These are phyloP conservation scores for Acipenser transmontanus DNA, from an alignment of 2,797 vertebrate species.

Conservation along the genomic window DNA sequence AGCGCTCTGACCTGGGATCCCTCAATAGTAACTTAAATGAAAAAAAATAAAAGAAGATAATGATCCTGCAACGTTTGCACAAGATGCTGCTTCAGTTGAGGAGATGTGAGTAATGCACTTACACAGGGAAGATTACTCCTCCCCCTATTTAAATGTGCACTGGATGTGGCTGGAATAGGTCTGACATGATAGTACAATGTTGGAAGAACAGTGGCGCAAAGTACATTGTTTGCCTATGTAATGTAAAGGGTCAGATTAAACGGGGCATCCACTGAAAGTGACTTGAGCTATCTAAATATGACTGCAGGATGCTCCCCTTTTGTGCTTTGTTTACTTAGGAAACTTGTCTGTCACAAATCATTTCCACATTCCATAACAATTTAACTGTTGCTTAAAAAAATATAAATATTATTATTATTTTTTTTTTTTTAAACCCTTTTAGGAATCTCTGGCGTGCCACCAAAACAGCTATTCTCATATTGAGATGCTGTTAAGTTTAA, in stretches of 20 bases:
- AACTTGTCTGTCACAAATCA: conserved; percentile 48
- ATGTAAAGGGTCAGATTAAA: neutral
- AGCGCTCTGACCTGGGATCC: conserved; percentile 66
- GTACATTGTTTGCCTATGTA: neutral
- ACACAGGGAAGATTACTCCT: conserved; percentile 18
- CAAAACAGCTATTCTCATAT: conserved; percentile 65
- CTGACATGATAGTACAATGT: conserved; percentile 44
- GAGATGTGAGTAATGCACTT: conserved; percentile 30
- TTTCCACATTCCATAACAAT: conserved; percentile 38
- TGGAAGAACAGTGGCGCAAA: neutral
- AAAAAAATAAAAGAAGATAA: conserved; percentile 23
- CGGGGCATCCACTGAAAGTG: conserved; percentile 14
- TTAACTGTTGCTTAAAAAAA: neutral
- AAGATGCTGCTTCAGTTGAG: conserved; percentile 40
- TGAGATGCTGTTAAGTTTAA: conserved; percentile 50
- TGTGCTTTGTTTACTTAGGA: conserved; percentile 38
- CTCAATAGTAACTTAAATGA: neutral
- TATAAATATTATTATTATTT: conserved; percentile 40
- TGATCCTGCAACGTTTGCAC: conserved; percentile 33
- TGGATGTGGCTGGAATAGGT: conserved; percentile 39
- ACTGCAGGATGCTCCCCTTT: conserved; percentile 55
- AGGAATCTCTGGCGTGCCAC: conserved; percentile 44
- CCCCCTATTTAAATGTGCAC: conserved; percentile 25
- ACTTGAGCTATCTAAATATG: conserved; percentile 61
- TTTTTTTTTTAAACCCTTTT: conserved; percentile 34